phyloP scores from a whole-genome alignment of 2,113 vertebrate species.

The Semicossyphus pulcher region DNA sequence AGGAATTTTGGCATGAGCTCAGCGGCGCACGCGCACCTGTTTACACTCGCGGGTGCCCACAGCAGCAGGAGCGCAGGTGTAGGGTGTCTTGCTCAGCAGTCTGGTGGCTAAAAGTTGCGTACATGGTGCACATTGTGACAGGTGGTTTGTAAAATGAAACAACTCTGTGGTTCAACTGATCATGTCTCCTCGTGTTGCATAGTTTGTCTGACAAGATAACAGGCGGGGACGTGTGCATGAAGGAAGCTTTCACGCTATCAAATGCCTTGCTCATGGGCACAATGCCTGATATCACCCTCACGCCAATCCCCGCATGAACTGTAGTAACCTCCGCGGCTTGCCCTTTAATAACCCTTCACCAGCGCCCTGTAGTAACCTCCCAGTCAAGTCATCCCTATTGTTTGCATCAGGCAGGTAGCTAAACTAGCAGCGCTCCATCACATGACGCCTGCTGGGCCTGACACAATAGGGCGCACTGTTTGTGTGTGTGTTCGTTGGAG shows the following conservation, averaged over 20 bases:
- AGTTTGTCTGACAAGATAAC: not conserved
- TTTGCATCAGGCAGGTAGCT: conserved; percentile 76
- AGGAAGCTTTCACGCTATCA: not conserved
- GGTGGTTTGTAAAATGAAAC: not conserved
- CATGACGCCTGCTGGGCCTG: conserved; percentile 77
- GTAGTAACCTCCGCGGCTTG: conserved; percentile 66
- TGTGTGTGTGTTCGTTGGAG: conserved; percentile 50
- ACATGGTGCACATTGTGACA: not conserved
- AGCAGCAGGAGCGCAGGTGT: not conserved
- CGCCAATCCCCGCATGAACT: conserved; percentile 45
- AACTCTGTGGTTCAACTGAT: not conserved
- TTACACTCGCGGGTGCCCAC: not conserved
- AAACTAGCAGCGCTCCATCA: conserved; percentile 65
- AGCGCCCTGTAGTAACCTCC: conserved; percentile 61
- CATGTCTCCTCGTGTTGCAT: not conserved
- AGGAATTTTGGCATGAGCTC: not conserved
- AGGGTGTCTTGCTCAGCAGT: not conserved
- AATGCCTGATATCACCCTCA: not conserved
- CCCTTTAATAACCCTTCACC: conserved; percentile 57
- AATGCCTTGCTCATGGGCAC: not conserved
- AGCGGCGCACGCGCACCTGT: conserved; percentile 2
- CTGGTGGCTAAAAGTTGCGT: not conserved
- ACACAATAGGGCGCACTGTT: conserved; percentile 76
- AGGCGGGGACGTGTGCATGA: not conserved
- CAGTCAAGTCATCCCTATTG: conserved; percentile 63